Evolutionary conservation across 2,797 vertebrate species (phyloP).

Genomic region (Catostomus latipinnis): DNA sequence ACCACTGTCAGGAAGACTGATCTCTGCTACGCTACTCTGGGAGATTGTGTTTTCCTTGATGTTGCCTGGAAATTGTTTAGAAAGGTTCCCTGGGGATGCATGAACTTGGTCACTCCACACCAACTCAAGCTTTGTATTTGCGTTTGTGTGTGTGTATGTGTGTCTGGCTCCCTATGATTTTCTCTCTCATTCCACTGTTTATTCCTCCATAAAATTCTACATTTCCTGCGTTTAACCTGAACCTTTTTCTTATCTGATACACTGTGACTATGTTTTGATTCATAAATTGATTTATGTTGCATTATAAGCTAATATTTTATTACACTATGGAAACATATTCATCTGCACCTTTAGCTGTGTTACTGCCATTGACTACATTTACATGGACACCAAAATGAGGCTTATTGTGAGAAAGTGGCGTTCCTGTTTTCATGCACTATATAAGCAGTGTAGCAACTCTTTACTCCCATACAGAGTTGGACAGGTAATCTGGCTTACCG

Average conservation of each 20-base stretch:
- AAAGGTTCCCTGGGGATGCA: slow-evolving; percentile 45
- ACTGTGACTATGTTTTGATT: neutral
- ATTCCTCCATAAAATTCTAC: neutral
- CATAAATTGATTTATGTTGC: neutral
- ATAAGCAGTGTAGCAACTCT: too few species aligned
- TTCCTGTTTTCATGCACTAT: too few species aligned
- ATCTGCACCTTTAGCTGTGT: neutral
- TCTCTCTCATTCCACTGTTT: neutral
- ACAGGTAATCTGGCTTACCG: too few species aligned
- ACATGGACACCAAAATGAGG: too few species aligned
- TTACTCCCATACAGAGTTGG: too few species aligned
- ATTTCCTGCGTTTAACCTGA: neutral
- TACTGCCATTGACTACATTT: neutral
- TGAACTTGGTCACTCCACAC: slow-evolving; percentile 17
- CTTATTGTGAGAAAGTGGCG: too few species aligned
- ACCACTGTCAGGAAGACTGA: slow-evolving; percentile 51
- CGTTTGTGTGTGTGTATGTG: neutral
- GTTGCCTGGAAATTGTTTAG: slow-evolving; percentile 46
- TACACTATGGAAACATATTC: neutral
- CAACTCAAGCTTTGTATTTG: neutral
- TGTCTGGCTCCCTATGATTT: neutral
- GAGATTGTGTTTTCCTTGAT: slow-evolving; percentile 41
- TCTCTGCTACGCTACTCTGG: slow-evolving; percentile 36
- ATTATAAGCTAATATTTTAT: neutral
- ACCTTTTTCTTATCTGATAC: neutral